phyloP scores from a whole-genome alignment of 2,888 invertebrate genomes.

The Agrochola circellaris region DNA sequence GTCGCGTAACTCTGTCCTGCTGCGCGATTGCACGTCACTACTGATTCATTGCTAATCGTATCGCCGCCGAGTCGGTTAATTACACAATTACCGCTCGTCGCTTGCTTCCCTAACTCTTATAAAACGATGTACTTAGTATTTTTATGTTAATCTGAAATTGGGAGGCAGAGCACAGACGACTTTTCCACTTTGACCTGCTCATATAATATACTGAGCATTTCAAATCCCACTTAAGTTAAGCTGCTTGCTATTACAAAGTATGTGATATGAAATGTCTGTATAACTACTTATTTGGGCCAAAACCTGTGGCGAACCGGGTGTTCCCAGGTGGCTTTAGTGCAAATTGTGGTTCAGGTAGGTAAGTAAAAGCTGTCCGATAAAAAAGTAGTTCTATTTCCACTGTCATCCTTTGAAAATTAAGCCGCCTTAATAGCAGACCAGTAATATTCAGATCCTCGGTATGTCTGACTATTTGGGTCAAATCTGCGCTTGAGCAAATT shows the following conservation, averaged over 20 bases:
- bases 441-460: background rate
- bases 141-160: background rate
- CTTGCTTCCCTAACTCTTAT: constrained; percentile 2
- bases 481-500: constrained; percentile 25
- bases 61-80: constrained; percentile 29
- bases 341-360: background rate
- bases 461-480: too few relatives aligned
- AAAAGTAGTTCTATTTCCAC: constrained; percentile 1
- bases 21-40: constrained; percentile 22
- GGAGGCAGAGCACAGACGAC: background rate
- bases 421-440: background rate
- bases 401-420: background rate
- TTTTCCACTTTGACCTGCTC: background rate
- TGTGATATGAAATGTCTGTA: background rate
- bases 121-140: constrained; percentile 5
- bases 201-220: background rate
- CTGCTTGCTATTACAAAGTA: constrained; percentile 10
- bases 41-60: constrained; percentile 54
- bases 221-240: constrained; percentile 8
- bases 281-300: background rate
- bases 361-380: background rate
- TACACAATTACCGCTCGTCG: constrained; percentile 28
- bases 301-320: background rate
- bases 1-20: constrained; percentile 15
- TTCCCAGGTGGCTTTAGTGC: background rate